phyloP scores from a whole-genome alignment of 2,113 vertebrate genomes.

The Solenodon paradoxus region DNA sequence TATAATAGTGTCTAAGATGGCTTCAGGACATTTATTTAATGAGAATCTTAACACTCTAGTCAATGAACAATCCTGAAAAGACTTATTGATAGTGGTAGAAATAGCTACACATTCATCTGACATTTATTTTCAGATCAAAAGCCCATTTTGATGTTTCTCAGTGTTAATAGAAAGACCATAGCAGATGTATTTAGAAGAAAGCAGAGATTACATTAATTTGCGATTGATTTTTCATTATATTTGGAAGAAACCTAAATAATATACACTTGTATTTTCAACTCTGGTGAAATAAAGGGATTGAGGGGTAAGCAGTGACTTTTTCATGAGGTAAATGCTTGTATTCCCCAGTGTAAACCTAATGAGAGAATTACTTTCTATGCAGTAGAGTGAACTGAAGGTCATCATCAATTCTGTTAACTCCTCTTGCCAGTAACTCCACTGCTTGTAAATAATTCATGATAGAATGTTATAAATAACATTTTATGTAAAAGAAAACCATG shows the following conservation, averaged over 20 bases:
- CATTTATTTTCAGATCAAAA: neutral
- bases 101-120: neutral
- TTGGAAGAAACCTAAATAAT: neutral
- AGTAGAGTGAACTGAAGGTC: constrained; percentile 57
- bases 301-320: neutral
- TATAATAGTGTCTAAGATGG: neutral
- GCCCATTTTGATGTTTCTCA: neutral
- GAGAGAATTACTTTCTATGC: constrained; percentile 45
- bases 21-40: neutral
- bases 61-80: neutral
- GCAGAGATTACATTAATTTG: neutral
- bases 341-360: constrained; percentile 49
- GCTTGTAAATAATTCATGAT: constrained; percentile 73
- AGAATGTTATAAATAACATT: constrained; percentile 66
- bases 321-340: neutral
- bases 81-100: neutral
- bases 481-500: constrained; percentile 58
- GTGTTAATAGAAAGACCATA: neutral
- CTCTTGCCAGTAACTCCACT: constrained; percentile 49
- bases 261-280: neutral
- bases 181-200: neutral
- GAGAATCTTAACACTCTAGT: neutral
- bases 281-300: neutral
- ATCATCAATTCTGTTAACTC: constrained; percentile 63
- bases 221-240: neutral